Evolutionary conservation across 1,140 invertebrate genomes (phyloP), one percentile per base, ranked within the genome.

Genomic region (Papilio polytes): DNA sequence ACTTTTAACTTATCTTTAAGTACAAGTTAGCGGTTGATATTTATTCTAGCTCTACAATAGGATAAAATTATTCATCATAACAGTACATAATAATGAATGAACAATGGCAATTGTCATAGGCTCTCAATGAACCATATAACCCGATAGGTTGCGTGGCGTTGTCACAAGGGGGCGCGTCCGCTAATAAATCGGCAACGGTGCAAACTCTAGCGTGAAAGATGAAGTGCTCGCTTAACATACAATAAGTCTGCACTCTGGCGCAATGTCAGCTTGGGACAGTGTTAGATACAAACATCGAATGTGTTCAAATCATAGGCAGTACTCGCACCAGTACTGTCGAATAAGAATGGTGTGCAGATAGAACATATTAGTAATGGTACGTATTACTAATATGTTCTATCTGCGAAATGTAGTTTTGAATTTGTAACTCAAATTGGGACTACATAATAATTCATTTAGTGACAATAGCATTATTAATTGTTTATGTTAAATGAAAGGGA

Each of bases 181-280:
- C 88, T 84, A 91, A 94, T 94, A 94, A 94, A 94, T 94, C 91
- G 87, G 82, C 90, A 83, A 85, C 80, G 81, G 88, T 87, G 84
- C 86, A 85, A 87, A 88, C 88, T 70, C 83, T 81, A 84, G 86
- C 90, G 88, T 90, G 89, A 93, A 91, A 94, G 93, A 94, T 90
- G 93, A 90, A 94, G 92, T 94, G 89, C 91, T 86, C 93, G 91
- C 87, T 94, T 94, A 92, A 94, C 93, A 94, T 94, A 94, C 93
- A 94, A 94, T 94, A 91, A 93, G 88, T 89, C 81, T 88, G 90
- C 85, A 87, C 86, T 87, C 85, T 93, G 91, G 90, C 90, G 92
- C 89, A 94, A 94, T 83, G 82, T 86, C 85, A 83, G 86, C 86
- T 88, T 85, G 86, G 87, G 86, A 87, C 86, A 83, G 85, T 83